A percentile compares a stretch with the other conserved stretches of the same genome.
phyloP scores from a whole-genome alignment of 2,888 invertebrate species.

The Ormyrus rosae region DNA sequence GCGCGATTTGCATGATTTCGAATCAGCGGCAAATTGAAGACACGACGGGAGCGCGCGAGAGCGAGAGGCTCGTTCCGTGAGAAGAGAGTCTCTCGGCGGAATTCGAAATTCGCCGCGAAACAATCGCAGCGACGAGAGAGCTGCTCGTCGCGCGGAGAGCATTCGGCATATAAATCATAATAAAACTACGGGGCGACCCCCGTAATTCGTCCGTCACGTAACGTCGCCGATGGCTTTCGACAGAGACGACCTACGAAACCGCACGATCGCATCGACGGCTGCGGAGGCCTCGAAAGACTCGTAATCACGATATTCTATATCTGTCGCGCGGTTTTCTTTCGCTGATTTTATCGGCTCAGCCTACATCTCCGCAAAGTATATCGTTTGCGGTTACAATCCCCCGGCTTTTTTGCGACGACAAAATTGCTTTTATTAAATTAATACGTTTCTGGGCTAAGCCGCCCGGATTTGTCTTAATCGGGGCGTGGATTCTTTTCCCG shows the following conservation, averaged over 20 bases:
- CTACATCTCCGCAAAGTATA: not conserved
- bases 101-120: too few relatives aligned
- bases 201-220: conserved; percentile 18
- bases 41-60: too few relatives aligned
- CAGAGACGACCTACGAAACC: conserved; percentile 14
- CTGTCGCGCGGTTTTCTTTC: conserved; percentile 1
- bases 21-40: too few relatives aligned
- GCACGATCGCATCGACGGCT: not conserved
- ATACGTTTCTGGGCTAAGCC: too few relatives aligned
- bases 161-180: not conserved
- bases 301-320: conserved; percentile 19
- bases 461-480: too few relatives aligned
- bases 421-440: too few relatives aligned
- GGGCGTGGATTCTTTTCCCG: too few relatives aligned
- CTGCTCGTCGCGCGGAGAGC: not conserved
- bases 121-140: not conserved
- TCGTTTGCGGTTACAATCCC: too few relatives aligned
- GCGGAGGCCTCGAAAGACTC: conserved; percentile 4
- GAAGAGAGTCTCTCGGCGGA: too few relatives aligned
- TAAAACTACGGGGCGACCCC: conserved; percentile 21
- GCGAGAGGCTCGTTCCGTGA: too few relatives aligned
- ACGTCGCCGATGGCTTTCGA: conserved; percentile 11
- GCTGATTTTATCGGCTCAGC: conserved; percentile 3
- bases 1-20: too few relatives aligned
- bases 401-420: too few relatives aligned